Conservation (phyloP, 2,113 vertebrate genomes). For the Strigops habroptila region DNA sequence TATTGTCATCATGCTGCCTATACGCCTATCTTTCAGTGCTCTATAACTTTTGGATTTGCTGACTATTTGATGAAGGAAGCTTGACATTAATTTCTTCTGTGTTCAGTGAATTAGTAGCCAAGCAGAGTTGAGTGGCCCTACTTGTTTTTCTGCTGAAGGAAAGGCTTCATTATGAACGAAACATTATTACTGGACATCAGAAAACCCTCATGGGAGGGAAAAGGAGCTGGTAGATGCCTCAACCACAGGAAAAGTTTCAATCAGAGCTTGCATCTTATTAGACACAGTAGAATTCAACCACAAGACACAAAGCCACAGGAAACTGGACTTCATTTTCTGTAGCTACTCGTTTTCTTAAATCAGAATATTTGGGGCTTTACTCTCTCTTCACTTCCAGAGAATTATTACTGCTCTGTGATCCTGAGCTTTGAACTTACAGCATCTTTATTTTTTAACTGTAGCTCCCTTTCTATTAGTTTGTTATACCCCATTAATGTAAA, state of each 20-base stretch:
- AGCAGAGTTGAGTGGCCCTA: background rate
- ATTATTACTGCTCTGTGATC: background rate
- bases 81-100: background rate
- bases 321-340: background rate
- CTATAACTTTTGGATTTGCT: background rate
- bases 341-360: constrained; percentile 28
- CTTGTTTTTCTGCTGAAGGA: background rate
- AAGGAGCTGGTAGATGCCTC: background rate
- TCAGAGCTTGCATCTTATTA: background rate
- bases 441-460: background rate
- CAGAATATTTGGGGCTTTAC: constrained; percentile 6
- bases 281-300: background rate
- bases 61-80: background rate
- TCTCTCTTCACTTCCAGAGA: constrained; percentile 11
- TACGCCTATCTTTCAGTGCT: background rate
- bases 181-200: background rate
- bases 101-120: background rate
- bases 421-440: background rate
- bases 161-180: background rate
- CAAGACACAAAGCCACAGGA: constrained; percentile 28
- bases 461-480: background rate
- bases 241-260: background rate
- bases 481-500: background rate
- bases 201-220: background rate
- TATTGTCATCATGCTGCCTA: background rate